Evolutionary conservation across 2,797 vertebrate genomes (phyloP).

Genomic region (Siniperca obscura): DNA sequence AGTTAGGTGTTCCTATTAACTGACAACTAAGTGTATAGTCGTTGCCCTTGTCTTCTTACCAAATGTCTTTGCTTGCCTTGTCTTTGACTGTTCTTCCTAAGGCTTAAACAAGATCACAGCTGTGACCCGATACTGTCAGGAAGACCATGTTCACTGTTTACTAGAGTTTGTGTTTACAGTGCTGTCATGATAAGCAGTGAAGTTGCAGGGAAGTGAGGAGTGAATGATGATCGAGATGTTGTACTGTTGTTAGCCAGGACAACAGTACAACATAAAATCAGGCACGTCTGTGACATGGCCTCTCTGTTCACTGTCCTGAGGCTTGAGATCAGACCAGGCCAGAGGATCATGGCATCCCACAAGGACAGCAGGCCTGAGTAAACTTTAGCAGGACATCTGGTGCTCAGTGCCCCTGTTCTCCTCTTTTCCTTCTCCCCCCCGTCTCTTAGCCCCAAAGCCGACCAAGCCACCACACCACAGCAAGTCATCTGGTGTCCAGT

Average conservation of each 20-base stretch:
- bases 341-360: constrained; percentile 38
- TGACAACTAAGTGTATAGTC: constrained; percentile 1
- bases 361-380: constrained; percentile 45
- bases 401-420: constrained; percentile 46
- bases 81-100: constrained; percentile 38
- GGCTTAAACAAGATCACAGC: constrained; percentile 50
- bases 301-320: constrained; percentile 20
- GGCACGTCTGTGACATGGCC: constrained; percentile 22
- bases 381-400: constrained; percentile 70
- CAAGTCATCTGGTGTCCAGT: constrained; percentile 79
- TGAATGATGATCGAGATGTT: constrained; percentile 33
- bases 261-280: constrained; percentile 26
- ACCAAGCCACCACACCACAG: constrained; percentile 55
- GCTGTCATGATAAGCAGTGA: constrained; percentile 41
- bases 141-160: constrained; percentile 57
- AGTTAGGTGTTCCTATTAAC: background rate
- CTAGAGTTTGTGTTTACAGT: constrained; percentile 49
- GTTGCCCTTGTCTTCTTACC: constrained; percentile 19
- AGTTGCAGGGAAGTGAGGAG: constrained; percentile 39
- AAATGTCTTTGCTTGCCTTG: constrained; percentile 10
- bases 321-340: constrained; percentile 32
- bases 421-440: constrained; percentile 16
- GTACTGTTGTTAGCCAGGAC: constrained; percentile 27
- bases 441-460: constrained; percentile 60
- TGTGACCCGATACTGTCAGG: constrained; percentile 47